Evolutionary conservation across 64 coral and sea anemone genomes (phyloP), one percentile per base, ranked within the genome.

Genomic region (Acropora tenuis): DNA sequence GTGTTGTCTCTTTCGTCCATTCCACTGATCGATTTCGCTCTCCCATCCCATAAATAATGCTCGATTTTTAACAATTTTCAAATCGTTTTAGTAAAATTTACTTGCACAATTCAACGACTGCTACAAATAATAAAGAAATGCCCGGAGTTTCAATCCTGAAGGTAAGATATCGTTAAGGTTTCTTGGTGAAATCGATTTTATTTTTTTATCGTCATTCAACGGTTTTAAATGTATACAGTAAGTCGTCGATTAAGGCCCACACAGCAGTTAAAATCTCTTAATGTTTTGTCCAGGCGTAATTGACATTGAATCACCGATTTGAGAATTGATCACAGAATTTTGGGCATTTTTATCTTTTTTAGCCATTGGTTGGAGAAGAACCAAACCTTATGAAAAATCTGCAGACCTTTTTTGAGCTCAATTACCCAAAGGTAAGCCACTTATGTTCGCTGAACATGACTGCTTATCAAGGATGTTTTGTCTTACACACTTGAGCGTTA

Each of bases 141-240:
- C 95, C 95, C 3, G 95, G 92, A 78, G 95, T 97, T 40, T 97
- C 95, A 57, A 94, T 97, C 57, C 67, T 97, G 72, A 97, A 97
- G 92, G 95, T 97, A 88, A 75, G 74, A 74, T 18, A 78, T 17
- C 43, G 50, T 71, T 55, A 18, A 20, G 18, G 7, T 40, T 74
- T 17, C 50, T 18, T 87, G 6, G 11, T 49, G 3, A 47, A 47
- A 68, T 47, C 83, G 63, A 69, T 5, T 48, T 57, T 8, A 52
- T 48, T 55, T 55, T 30, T 30, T 30, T 30, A 30, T 30, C 30
- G 30, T 30, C 30, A 55, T 55, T 55, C 3, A 55, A 55, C 52
- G 30, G 30, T 30, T 30, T 30, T 30, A 55, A 55, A 55, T 55
- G 52, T 55, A 55, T 10, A 10, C 6, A 5, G 52, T 8, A 5